Evolutionary conservation across 2,113 vertebrate genomes (phyloP).

Genomic region (Amphilophus citrinellus): DNA sequence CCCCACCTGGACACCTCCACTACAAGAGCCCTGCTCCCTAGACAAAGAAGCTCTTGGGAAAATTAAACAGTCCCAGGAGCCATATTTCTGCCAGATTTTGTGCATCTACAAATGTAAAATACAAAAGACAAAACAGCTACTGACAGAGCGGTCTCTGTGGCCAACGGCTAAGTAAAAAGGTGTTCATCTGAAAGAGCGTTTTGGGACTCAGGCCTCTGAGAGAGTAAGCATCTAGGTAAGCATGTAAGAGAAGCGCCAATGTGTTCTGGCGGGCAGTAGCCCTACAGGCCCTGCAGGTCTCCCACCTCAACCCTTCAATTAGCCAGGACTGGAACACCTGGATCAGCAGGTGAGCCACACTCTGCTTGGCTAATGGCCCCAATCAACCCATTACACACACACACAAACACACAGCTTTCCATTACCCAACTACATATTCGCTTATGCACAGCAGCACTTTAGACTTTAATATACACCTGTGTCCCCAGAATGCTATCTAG

Average conservation of each 20-base stretch:
- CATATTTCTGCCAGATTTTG: conserved; percentile 24
- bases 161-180: conserved; percentile 31
- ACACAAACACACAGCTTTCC: conserved; percentile 37
- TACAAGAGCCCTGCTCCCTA: conserved; percentile 32
- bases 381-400: conserved; percentile 63
- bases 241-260: background rate
- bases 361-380: conserved; percentile 66
- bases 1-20: conserved; percentile 38
- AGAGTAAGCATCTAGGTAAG: conserved; percentile 32
- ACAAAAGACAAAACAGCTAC: conserved; percentile 8
- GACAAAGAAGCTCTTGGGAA: conserved; percentile 40
- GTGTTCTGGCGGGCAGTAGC: conserved; percentile 42
- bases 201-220: conserved; percentile 25
- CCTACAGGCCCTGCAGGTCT: conserved; percentile 53
- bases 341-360: conserved; percentile 75
- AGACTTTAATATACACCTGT: conserved; percentile 66
- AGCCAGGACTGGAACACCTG: conserved; percentile 74
- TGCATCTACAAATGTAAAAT: conserved; percentile 45
- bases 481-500: conserved; percentile 42
- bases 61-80: conserved; percentile 11
- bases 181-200: conserved; percentile 36
- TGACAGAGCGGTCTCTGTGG: conserved; percentile 12
- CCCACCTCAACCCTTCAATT: conserved; percentile 71
- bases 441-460: conserved; percentile 45
- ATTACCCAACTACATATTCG: conserved; percentile 42